These are phyloP conservation scores for Philaethria dido DNA, from an alignment of 2,888 invertebrate species.

Conservation along the genomic window DNA sequence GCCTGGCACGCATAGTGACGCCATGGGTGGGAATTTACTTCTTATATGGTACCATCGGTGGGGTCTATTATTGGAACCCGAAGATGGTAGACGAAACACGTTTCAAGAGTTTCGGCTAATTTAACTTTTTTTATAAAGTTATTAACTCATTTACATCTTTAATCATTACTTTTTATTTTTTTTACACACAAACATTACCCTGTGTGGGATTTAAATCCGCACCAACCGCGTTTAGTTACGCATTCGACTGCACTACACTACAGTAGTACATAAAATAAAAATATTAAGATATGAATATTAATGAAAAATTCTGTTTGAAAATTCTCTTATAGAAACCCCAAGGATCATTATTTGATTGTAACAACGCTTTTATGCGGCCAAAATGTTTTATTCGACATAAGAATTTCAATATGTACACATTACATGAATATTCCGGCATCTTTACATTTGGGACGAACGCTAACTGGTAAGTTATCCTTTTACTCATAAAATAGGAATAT, in stretches of 20 bases:
- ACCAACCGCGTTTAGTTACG: not conserved
- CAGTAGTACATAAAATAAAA: not conserved
- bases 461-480: not conserved
- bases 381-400: conserved; percentile 4
- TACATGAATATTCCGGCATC: conserved; percentile 1
- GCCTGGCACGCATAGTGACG: too few relatives aligned
- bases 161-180: too few relatives aligned
- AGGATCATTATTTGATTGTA: conserved; percentile 17
- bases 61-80: too few relatives aligned
- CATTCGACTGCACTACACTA: not conserved
- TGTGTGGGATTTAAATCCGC: not conserved
- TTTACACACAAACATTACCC: not conserved
- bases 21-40: too few relatives aligned
- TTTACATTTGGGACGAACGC: not conserved
- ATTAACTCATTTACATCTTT: too few relatives aligned
- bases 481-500: not conserved
- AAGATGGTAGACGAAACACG: too few relatives aligned
- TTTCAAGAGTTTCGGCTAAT: too few relatives aligned
- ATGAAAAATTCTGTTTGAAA: not conserved
- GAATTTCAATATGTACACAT: conserved; percentile 12
- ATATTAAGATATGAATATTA: too few relatives aligned
- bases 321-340: conserved; percentile 9
- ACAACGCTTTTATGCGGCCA: conserved; percentile 5
- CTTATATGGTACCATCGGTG: too few relatives aligned
- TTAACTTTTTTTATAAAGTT: too few relatives aligned